A percentile compares a stretch with the other conserved stretches of the same genome.
Conservation (phyloP, 2,888 invertebrate species). For the Mystacides longicornis region DNA sequence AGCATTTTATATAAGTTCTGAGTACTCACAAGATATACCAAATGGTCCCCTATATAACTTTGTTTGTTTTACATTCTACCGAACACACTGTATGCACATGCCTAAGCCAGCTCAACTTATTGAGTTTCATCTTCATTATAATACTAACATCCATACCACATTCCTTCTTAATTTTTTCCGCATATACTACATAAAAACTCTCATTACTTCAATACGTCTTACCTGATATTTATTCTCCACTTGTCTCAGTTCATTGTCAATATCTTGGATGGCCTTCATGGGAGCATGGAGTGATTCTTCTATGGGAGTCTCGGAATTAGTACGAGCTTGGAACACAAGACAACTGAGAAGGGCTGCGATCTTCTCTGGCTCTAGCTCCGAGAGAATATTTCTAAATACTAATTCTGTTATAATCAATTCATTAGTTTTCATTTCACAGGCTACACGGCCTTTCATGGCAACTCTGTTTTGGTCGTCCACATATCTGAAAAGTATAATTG, state of each 20-base stretch:
- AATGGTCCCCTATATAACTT: too few species aligned
- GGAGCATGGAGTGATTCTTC: constrained; percentile 54
- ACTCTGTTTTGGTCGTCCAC: constrained; percentile 69
- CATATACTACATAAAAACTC: too few species aligned
- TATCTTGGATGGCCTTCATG: constrained; percentile 60
- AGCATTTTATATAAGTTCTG: too few species aligned
- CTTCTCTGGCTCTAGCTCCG: constrained; percentile 78
- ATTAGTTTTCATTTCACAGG: constrained; percentile 79
- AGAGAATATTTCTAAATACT: constrained; percentile 82
- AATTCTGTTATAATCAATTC: constrained; percentile 92
- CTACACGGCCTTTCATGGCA: constrained; percentile 75
- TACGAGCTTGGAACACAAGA: constrained; percentile 85
- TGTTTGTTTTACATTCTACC: too few species aligned
- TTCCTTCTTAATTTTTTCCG: too few species aligned
- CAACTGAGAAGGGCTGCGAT: constrained; percentile 91
- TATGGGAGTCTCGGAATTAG: constrained; percentile 51
- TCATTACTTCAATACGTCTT: constrained; percentile 25
- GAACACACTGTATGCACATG: too few species aligned
- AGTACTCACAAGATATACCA: too few species aligned
- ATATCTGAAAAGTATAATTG: constrained; percentile 30
- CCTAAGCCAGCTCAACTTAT: too few species aligned
- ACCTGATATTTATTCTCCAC: constrained; percentile 60
- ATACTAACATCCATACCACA: too few species aligned
- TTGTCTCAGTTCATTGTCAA: constrained; percentile 59
- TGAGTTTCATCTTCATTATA: too few species aligned